Evolutionary conservation across 2,888 invertebrate species (phyloP).

Genomic region (Emmelina monodactyla): DNA sequence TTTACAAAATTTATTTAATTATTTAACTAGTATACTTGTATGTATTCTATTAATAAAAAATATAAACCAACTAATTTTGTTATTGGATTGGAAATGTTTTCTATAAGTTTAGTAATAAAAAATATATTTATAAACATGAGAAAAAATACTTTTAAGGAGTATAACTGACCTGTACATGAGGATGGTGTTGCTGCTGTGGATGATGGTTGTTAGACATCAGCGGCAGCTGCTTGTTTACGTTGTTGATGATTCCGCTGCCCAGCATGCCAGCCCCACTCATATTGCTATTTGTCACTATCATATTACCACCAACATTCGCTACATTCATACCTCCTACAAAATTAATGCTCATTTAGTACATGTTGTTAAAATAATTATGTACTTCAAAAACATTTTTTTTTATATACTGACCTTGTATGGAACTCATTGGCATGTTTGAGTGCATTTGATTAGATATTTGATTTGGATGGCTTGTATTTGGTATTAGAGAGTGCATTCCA

Average conservation of each 20-base stretch:
- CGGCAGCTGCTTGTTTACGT: constrained; percentile 76
- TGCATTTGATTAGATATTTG: constrained; percentile 61
- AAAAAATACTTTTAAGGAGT: constrained; percentile 12
- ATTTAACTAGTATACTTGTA: too few relatives aligned
- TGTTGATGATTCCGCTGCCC: constrained; percentile 78
- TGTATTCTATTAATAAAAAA: too few relatives aligned
- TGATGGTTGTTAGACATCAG: constrained; percentile 70
- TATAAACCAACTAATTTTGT: too few relatives aligned
- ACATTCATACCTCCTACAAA: constrained; percentile 71
- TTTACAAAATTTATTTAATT: too few relatives aligned
- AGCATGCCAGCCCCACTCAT: constrained; percentile 75
- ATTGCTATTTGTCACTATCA: constrained; percentile 83
- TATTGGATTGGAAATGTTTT: too few relatives aligned
- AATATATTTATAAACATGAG: too few relatives aligned
- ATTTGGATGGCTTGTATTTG: constrained; percentile 75
- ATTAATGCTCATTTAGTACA: not conserved
- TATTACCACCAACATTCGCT: constrained; percentile 68
- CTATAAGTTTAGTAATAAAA: too few relatives aligned
- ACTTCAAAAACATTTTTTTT: not conserved
- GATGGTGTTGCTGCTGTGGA: constrained; percentile 41
- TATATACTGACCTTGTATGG: constrained; percentile 69
- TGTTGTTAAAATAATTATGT: not conserved
- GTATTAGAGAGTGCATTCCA: constrained; percentile 72
- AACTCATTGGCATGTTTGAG: constrained; percentile 72
- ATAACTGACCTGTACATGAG: constrained; percentile 51